Evolutionary conservation across 1,140 invertebrate genomes (phyloP).

Genomic region (Drosophila arawakana): DNA sequence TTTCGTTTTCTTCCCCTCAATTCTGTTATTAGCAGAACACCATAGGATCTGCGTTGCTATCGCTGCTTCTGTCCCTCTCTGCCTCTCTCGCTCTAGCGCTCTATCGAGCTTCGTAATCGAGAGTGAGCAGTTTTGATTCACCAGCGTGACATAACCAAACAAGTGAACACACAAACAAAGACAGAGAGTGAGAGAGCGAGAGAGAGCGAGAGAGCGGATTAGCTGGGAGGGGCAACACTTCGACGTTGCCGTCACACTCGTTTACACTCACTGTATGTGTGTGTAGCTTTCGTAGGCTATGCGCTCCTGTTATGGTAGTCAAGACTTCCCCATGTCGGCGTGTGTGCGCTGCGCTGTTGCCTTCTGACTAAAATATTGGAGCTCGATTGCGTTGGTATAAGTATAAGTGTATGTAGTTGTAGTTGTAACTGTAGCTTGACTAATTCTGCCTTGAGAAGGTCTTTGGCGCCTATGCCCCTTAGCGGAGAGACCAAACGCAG

Average conservation of each 20-base stretch:
- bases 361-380: constrained; percentile 57
- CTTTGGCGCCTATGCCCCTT: constrained; percentile 54
- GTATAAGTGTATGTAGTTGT: not conserved
- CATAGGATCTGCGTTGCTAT: not conserved
- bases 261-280: not conserved
- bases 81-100: not conserved
- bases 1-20: too few relatives aligned
- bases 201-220: constrained; percentile 14
- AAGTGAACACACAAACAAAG: constrained; percentile 13
- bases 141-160: constrained; percentile 50
- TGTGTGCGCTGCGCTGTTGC: constrained; percentile 62
- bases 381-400: constrained; percentile 8
- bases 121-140: constrained; percentile 8
- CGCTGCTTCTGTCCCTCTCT: not conserved
- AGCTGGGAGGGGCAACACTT: constrained; percentile 31
- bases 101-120: constrained; percentile 16
- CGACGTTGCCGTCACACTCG: constrained; percentile 3
- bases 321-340: constrained; percentile 83
- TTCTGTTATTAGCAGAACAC: too few relatives aligned
- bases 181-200: constrained; percentile 27
- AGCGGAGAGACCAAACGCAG: constrained; percentile 8
- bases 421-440: not conserved
- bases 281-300: constrained; percentile 38
- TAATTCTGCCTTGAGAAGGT: constrained; percentile 69
- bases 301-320: constrained; percentile 73